Evolutionary conservation across 2,113 vertebrate species (phyloP).

Genomic region (Corydoras sp.): DNA sequence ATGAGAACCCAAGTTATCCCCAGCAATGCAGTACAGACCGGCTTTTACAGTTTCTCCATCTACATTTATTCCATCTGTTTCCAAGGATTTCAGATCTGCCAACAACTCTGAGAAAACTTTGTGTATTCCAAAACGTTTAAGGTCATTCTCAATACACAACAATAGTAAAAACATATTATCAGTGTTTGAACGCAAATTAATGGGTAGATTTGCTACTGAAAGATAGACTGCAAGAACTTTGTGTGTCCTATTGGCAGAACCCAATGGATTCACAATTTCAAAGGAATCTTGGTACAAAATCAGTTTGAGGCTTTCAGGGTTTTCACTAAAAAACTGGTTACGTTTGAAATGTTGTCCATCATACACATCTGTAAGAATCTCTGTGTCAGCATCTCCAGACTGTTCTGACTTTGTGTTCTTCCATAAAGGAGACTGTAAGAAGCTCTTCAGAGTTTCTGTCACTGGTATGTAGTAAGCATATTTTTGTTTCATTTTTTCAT

Average conservation of each 20-base stretch:
- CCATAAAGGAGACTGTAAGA: constrained; percentile 43
- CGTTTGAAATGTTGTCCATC: constrained; percentile 36
- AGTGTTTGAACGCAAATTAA: constrained; percentile 3
- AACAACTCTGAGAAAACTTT: constrained; percentile 41
- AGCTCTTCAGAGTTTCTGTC: constrained; percentile 30
- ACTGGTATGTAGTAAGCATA: constrained; percentile 46
- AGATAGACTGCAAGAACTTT: constrained; percentile 43
- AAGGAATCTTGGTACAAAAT: constrained; percentile 42
- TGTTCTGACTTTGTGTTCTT: constrained; percentile 27
- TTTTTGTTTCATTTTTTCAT: constrained; percentile 43
- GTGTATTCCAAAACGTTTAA: constrained; percentile 36
- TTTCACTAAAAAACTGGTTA: constrained; percentile 36
- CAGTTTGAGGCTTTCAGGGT: constrained; percentile 39
- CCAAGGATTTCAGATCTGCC: constrained; percentile 38
- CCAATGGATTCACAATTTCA: constrained; percentile 37
- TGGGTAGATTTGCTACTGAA: constrained; percentile 36
- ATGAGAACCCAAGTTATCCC: too few species aligned
- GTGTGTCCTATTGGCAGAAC: constrained; percentile 36
- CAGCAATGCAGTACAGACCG: background rate
- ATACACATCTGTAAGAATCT: too few species aligned
- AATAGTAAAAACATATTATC: constrained; percentile 35
- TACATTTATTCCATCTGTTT: constrained; percentile 25
- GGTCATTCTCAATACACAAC: constrained; percentile 38
- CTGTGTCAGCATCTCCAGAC: too few species aligned
- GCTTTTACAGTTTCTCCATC: background rate